phyloP scores from a whole-genome alignment of 2,888 invertebrate genomes.

The Dolichomitus sp. region DNA sequence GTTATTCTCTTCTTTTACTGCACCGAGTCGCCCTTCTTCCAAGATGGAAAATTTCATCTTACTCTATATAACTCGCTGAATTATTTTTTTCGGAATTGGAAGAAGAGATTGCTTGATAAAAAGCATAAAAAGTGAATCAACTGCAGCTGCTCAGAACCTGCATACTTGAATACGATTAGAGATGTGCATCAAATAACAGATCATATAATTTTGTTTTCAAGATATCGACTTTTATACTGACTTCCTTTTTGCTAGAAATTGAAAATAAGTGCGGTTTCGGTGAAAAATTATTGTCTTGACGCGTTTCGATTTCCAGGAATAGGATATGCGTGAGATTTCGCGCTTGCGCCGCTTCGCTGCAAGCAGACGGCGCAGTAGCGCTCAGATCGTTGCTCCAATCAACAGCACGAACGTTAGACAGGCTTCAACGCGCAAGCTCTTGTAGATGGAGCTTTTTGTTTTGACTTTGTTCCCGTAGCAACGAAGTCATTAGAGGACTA shows the following conservation, averaged over 20 bases:
- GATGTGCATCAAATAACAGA: too few relatives aligned
- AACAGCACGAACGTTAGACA: background rate
- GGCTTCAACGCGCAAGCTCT: slow-evolving; percentile 25
- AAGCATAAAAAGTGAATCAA: too few relatives aligned
- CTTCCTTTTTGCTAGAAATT: too few relatives aligned
- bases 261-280: background rate
- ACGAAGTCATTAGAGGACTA: background rate
- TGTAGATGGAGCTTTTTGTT: background rate
- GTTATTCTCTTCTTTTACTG: slow-evolving; percentile 29
- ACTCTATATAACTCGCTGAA: background rate
- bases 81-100: background rate
- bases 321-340: background rate
- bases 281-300: background rate
- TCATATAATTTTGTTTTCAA: too few relatives aligned
- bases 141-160: too few relatives aligned
- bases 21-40: slow-evolving; percentile 5
- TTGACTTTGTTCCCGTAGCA: slow-evolving; percentile 16
- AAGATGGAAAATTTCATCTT: slow-evolving; percentile 4
- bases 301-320: background rate
- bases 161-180: too few relatives aligned
- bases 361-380: background rate
- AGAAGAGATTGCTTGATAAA: background rate
- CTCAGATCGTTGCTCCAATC: background rate
- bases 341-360: background rate
- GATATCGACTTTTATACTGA: too few relatives aligned